Percentiles rank a stretch among this genome's conserved stretches.
These are phyloP conservation scores for Mesembrinibis cayennensis DNA, from an alignment of 2,113 vertebrate species.

Conservation along the genomic window DNA sequence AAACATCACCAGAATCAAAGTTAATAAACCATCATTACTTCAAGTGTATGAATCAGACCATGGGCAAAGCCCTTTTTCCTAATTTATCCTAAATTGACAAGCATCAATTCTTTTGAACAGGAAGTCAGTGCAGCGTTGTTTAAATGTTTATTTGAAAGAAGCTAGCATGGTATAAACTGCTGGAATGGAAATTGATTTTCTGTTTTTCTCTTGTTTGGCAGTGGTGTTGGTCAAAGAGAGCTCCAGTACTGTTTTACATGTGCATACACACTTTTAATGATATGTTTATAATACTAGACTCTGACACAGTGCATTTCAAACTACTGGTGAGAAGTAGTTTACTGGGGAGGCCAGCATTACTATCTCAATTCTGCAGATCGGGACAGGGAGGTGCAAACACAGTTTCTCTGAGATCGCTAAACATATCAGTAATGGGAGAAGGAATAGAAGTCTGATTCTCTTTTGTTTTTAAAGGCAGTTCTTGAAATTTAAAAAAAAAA, in stretches of 20 bases:
- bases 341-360: background rate
- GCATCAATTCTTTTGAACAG: background rate
- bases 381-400: background rate
- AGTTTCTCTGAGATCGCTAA: background rate
- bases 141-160: background rate
- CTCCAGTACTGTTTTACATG: background rate
- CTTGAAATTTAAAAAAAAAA: background rate
- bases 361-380: background rate
- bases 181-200: background rate
- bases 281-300: background rate
- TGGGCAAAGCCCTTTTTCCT: background rate
- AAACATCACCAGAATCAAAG: background rate
- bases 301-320: background rate
- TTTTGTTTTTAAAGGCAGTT: background rate
- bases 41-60: background rate
- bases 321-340: background rate
- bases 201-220: background rate
- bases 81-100: background rate
- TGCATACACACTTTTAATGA: fast-evolving
- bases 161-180: background rate
- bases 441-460: background rate
- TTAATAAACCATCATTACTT: background rate
- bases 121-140: background rate
- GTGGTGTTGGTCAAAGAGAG: background rate
- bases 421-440: background rate